A percentile compares a stretch with the other conserved stretches of the same genome.
phyloP scores from a whole-genome alignment of 2,113 vertebrate species.

The Sander vitreus region DNA sequence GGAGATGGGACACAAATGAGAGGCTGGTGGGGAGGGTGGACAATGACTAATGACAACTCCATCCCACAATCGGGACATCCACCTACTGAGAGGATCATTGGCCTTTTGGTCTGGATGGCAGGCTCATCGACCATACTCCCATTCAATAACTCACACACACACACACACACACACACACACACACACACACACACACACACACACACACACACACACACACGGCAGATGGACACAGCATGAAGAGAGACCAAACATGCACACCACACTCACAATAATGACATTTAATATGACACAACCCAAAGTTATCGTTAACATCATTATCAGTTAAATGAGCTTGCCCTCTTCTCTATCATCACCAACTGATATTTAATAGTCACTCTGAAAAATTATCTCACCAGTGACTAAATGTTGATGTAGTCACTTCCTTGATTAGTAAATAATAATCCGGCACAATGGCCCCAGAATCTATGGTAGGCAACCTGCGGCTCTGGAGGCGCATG shows the following conservation, averaged over 20 bases:
- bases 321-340: background rate
- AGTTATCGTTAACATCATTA: conserved; percentile 8
- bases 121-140: conserved; percentile 48
- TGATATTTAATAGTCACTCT: background rate
- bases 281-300: conserved; percentile 2
- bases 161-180: conserved; percentile 6
- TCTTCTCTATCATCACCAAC: conserved; percentile 8
- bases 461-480: too few relatives aligned
- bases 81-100: conserved; percentile 58
- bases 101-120: conserved; percentile 52
- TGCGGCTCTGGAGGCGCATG: too few relatives aligned
- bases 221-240: conserved; percentile 27
- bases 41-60: conserved; percentile 66
- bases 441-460: background rate
- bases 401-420: background rate
- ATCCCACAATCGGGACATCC: conserved; percentile 54
- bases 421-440: background rate
- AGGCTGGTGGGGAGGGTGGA: conserved; percentile 35
- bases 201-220: background rate
- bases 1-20: conserved; percentile 73
- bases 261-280: conserved; percentile 7
- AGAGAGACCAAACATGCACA: conserved; percentile 9
- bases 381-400: background rate
- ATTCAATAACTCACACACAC: conserved; percentile 11
- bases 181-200: background rate